These are phyloP conservation scores for Falcunculus frontatus DNA, from an alignment of 2,113 vertebrate genomes.

Conservation along the genomic window DNA sequence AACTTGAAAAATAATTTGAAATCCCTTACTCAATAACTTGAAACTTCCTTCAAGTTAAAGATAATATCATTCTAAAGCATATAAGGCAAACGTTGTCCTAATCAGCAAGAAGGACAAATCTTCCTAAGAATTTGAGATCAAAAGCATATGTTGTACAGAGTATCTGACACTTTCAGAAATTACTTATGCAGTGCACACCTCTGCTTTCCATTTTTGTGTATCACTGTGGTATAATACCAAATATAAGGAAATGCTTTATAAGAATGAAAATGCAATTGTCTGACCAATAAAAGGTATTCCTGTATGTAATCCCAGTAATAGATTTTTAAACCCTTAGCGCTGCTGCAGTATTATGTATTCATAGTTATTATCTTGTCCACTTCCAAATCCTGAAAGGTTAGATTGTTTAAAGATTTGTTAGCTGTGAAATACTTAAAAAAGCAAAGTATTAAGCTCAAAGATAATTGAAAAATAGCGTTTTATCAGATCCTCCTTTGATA, in stretches of 20 bases:
- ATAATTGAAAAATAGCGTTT: constrained; percentile 73
- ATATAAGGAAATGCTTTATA: constrained; percentile 28
- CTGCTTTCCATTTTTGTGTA: background rate
- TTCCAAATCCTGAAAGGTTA: constrained; percentile 69
- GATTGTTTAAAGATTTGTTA: constrained; percentile 76
- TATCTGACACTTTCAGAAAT: background rate
- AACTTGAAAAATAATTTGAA: background rate
- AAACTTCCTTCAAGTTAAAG: background rate
- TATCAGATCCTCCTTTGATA: constrained; percentile 64
- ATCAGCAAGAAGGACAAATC: background rate
- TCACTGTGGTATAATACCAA: background rate
- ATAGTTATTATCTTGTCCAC: constrained; percentile 72
- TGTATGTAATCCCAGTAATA: constrained; percentile 55
- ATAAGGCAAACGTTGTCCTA: background rate
- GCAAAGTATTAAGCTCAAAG: constrained; percentile 57
- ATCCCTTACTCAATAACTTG: background rate
- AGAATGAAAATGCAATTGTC: constrained; percentile 65
- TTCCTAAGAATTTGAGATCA: background rate
- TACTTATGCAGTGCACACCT: background rate
- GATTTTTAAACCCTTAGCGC: constrained; percentile 66
- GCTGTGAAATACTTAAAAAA: constrained; percentile 67
- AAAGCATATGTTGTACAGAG: background rate
- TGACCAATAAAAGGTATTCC: constrained; percentile 64
- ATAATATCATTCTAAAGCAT: background rate
- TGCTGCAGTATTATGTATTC: constrained; percentile 55